These are phyloP conservation scores for Mechanitis mazaeus DNA, from an alignment of 2,888 invertebrate species.

Conservation along the genomic window DNA sequence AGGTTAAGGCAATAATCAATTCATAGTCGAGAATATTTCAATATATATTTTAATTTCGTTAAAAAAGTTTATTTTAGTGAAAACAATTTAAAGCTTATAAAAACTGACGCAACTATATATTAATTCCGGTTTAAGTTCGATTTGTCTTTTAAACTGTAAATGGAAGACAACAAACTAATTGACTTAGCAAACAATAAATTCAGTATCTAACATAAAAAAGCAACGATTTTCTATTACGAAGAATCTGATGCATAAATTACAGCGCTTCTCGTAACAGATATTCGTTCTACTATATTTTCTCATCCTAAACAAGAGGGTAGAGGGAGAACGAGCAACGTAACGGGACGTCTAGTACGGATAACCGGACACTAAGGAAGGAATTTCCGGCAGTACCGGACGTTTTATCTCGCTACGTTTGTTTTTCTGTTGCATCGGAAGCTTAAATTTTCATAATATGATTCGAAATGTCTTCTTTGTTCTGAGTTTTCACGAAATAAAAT, in stretches of 20 bases:
- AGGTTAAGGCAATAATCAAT: too few relatives aligned
- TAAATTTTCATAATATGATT: slow-evolving; percentile 13
- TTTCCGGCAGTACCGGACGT: slow-evolving; percentile 26
- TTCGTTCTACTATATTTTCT: slow-evolving; percentile 22
- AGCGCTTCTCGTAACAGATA: slow-evolving; percentile 10
- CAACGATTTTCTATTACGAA: slow-evolving; percentile 18
- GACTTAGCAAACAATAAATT: slow-evolving; percentile 5
- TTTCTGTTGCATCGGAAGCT: slow-evolving; percentile 35
- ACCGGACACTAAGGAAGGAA: slow-evolving; percentile 28
- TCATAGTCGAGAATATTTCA: too few relatives aligned
- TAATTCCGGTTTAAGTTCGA: background rate
- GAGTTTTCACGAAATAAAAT: slow-evolving; percentile 1
- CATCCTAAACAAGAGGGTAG: slow-evolving; percentile 18
- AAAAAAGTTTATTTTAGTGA: background rate
- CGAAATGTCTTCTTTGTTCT: slow-evolving; percentile 4
- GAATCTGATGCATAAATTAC: slow-evolving; percentile 17
- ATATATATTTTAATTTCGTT: too few relatives aligned
- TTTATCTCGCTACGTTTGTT: slow-evolving; percentile 44
- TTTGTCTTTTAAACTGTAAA: slow-evolving; percentile 1
- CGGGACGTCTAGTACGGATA: slow-evolving; percentile 23
- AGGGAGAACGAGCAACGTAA: slow-evolving; percentile 10
- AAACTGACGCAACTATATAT: background rate
- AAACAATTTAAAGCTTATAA: background rate
- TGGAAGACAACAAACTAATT: slow-evolving; percentile 1
- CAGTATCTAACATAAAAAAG: slow-evolving; percentile 12